phyloP scores from a whole-genome alignment of 2,797 vertebrate genomes.

The Antrozous pallidus region DNA sequence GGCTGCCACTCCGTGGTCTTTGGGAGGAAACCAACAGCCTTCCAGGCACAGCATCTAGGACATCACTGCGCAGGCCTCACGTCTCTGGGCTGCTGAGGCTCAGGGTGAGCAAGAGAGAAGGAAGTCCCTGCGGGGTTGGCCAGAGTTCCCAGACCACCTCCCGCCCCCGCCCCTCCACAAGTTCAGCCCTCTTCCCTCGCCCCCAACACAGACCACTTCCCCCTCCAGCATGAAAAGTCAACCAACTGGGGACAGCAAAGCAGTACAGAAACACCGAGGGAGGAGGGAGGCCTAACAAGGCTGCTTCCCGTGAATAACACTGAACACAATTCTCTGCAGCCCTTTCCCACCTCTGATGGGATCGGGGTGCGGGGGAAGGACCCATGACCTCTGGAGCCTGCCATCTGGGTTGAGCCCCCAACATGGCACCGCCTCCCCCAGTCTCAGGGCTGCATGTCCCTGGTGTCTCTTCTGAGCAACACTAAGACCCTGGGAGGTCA shows the following conservation, averaged over 20 bases:
- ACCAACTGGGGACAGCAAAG: not conserved
- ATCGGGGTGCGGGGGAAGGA: too few species aligned
- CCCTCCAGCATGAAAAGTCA: not conserved
- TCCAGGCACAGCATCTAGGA: not conserved
- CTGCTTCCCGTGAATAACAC: not conserved
- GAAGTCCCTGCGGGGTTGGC: too few species aligned
- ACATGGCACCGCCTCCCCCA: not conserved
- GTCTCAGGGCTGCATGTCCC: not conserved
- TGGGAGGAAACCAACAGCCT: not conserved
- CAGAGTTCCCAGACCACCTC: too few species aligned
- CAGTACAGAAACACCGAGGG: not conserved
- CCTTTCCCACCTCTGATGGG: not conserved
- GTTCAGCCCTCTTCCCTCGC: too few species aligned
- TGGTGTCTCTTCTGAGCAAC: too few species aligned
- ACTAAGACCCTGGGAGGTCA: too few species aligned
- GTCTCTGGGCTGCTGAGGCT: too few species aligned
- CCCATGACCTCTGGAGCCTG: too few species aligned
- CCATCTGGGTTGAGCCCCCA: not conserved
- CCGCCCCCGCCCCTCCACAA: too few species aligned
- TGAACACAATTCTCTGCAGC: not conserved
- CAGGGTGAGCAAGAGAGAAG: too few species aligned
- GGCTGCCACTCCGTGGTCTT: too few species aligned
- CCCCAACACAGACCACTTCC: not conserved
- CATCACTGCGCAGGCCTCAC: too few species aligned
- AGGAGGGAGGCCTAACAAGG: not conserved